Evolutionary conservation across 2,888 invertebrate genomes (phyloP).

Genomic region (Caprella mutica): DNA sequence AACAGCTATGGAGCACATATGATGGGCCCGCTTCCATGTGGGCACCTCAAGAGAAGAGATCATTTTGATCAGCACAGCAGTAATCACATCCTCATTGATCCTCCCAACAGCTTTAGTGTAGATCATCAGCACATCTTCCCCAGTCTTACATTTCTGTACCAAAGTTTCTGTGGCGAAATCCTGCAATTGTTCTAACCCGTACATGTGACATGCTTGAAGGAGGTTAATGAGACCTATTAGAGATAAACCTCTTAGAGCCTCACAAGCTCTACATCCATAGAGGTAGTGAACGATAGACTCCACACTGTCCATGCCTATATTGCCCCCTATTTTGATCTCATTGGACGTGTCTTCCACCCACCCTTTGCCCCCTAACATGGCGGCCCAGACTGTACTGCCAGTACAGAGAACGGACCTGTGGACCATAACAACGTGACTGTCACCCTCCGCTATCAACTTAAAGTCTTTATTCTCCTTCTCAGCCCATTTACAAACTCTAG

Average conservation of each 20-base stretch:
- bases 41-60: background rate
- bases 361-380: slow-evolving; percentile 5
- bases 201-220: slow-evolving; percentile 8
- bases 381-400: slow-evolving; percentile 1
- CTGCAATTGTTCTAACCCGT: slow-evolving; percentile 1
- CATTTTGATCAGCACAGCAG: background rate
- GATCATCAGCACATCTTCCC: background rate
- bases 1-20: background rate
- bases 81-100: background rate
- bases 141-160: background rate
- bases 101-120: background rate
- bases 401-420: background rate
- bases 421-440: no score
- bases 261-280: slow-evolving; percentile 1
- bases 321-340: background rate
- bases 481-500: no score
- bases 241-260: background rate
- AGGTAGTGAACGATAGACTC: slow-evolving; percentile 1
- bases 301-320: background rate
- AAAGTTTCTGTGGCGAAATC: background rate
- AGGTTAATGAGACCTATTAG: background rate
- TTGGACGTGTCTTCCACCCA: background rate
- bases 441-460: no score
- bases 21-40: slow-evolving; percentile 1
- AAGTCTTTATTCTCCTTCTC: no score